Evolutionary conservation across 2,113 vertebrate genomes (phyloP).

Genomic region (Psammodynastes pulverulentus): DNA sequence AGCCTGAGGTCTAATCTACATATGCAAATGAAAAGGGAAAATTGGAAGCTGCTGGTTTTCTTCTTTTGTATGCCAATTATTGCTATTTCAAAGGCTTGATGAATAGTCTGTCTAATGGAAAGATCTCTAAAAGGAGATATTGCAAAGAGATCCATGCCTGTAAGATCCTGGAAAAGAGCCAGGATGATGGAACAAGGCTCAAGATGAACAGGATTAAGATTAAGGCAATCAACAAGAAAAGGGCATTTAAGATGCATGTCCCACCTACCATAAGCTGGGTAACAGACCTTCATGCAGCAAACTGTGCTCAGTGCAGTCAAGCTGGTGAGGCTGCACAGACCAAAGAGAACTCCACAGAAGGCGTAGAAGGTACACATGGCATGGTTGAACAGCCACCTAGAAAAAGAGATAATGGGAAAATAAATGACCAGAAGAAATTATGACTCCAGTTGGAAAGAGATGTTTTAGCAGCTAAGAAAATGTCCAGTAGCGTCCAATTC

Average conservation of each 20-base stretch:
- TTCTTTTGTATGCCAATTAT: slow-evolving; percentile 12
- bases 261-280: slow-evolving; percentile 77
- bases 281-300: slow-evolving; percentile 86
- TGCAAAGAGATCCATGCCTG: slow-evolving; percentile 9
- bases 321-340: slow-evolving; percentile 81
- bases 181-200: not conserved
- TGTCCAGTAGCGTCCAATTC: too few species aligned
- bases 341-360: slow-evolving; percentile 83
- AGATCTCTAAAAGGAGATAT: not conserved
- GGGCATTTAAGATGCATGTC: fast-evolving
- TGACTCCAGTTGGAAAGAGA: not conserved
- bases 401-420: slow-evolving; percentile 11
- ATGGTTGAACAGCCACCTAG: slow-evolving; percentile 79
- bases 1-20: slow-evolving; percentile 10
- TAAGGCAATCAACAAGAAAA: not conserved
- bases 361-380: slow-evolving; percentile 72
- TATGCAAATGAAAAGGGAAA: slow-evolving; percentile 14
- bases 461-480: not conserved
- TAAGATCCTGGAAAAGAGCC: not conserved
- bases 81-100: slow-evolving; percentile 16
- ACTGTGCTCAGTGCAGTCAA: slow-evolving; percentile 79
- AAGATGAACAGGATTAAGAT: not conserved
- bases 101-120: slow-evolving; percentile 9
- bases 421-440: not conserved
- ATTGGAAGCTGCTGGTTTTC: not conserved